phyloP scores from a whole-genome alignment of 2,113 vertebrate species.

The Motacilla tschutschensis region DNA sequence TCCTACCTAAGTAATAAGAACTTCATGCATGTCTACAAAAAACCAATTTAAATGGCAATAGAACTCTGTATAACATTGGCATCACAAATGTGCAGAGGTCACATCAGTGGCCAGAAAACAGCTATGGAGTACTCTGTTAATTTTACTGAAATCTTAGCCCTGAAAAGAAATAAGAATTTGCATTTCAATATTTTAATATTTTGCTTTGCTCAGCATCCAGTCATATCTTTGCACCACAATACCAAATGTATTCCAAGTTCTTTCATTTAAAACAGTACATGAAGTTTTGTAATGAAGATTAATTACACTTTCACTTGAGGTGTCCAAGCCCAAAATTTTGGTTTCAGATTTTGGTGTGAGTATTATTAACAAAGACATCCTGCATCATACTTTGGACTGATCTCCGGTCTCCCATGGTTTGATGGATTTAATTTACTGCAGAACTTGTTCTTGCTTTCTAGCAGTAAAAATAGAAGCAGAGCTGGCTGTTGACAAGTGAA shows the following conservation, averaged over 20 bases:
- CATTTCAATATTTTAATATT: not conserved
- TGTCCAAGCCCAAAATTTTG: not conserved
- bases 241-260: not conserved
- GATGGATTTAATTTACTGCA: conserved; percentile 23
- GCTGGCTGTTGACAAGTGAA: not conserved
- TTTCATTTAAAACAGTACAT: not conserved
- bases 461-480: conserved; percentile 13
- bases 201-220: conserved; percentile 1
- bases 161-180: not conserved
- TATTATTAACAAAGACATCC: not conserved
- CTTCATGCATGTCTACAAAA: not conserved
- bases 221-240: not conserved
- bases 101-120: not conserved
- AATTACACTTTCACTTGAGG: not conserved
- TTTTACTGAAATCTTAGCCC: not conserved
- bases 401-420: not conserved
- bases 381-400: not conserved
- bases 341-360: not conserved
- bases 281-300: not conserved
- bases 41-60: rapidly evolving
- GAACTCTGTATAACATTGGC: not conserved
- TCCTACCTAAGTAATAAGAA: not conserved
- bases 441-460: not conserved
- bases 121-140: not conserved
- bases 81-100: not conserved